Percentiles rank a stretch among this genome's conserved stretches.
These are phyloP conservation scores for Volucella inflata DNA, from an alignment of 2,888 invertebrate genomes.

Conservation along the genomic window DNA sequence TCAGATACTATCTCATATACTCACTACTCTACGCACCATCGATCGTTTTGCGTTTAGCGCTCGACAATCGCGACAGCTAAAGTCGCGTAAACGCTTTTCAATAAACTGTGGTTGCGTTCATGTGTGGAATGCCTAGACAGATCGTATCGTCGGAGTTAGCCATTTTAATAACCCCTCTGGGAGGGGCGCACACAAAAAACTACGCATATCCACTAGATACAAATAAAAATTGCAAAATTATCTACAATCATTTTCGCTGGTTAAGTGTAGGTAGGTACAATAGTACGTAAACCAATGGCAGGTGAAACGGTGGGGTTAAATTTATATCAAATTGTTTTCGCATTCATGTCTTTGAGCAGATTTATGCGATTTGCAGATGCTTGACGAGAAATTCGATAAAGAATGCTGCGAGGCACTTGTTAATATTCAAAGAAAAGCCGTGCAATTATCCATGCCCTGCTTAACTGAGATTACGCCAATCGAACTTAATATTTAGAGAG, in stretches of 20 bases:
- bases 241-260: slow-evolving; percentile 47
- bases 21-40: slow-evolving; percentile 52
- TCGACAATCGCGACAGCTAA: slow-evolving; percentile 58
- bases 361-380: slow-evolving; percentile 51
- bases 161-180: slow-evolving; percentile 72
- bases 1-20: slow-evolving; percentile 58
- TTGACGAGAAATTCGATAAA: slow-evolving; percentile 7
- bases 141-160: slow-evolving; percentile 64
- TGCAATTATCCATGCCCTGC: not conserved
- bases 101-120: slow-evolving; percentile 25
- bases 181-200: slow-evolving; percentile 51
- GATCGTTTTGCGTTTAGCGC: slow-evolving; percentile 67
- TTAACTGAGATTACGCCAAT: too few species aligned
- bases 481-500: too few species aligned
- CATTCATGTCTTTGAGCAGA: slow-evolving; percentile 58
- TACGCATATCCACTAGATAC: slow-evolving; percentile 20
- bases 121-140: slow-evolving; percentile 44
- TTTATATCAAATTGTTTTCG: slow-evolving; percentile 69
- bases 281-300: not conserved
- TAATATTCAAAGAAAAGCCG: not conserved
- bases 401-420: not conserved
- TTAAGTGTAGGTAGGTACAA: slow-evolving; percentile 17
- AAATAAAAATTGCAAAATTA: slow-evolving; percentile 35
- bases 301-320: slow-evolving; percentile 17
- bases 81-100: not conserved